Conservation (phyloP, 2,797 vertebrate species). For the Neostethus bicornis region DNA sequence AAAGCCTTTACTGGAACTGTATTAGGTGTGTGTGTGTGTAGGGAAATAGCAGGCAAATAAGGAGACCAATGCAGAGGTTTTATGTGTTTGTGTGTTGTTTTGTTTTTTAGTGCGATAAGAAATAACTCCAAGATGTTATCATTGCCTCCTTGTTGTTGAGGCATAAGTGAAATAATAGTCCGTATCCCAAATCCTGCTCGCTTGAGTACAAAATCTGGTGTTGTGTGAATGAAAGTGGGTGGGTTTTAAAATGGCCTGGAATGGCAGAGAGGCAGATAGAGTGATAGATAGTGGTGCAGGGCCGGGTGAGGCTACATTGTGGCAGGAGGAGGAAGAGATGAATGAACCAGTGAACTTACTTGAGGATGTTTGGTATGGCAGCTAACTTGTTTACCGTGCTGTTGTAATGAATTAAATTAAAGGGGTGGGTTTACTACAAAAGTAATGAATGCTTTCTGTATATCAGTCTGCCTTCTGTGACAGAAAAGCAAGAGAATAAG, state of each 20-base stretch:
- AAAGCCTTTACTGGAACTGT: conserved; percentile 62
- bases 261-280: conserved; percentile 67
- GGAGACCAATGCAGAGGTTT: conserved; percentile 50
- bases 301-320: conserved; percentile 56
- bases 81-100: conserved; percentile 32
- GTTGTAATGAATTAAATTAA: conserved; percentile 51
- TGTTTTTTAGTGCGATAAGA: conserved; percentile 58
- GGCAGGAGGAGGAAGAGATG: conserved; percentile 46
- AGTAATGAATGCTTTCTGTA: conserved; percentile 15
- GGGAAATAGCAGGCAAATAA: conserved; percentile 24
- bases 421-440: conserved; percentile 43
- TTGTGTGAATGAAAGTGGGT: conserved; percentile 82
- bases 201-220: conserved; percentile 76
- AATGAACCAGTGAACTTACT: conserved; percentile 65
- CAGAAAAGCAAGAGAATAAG: conserved; percentile 1
- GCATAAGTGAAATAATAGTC: conserved; percentile 56
- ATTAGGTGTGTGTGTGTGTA: conserved; percentile 4
- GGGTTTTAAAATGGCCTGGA: conserved; percentile 72
- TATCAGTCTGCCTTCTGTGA: conserved; percentile 17
- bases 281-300: conserved; percentile 67
- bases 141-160: conserved; percentile 52
- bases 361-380: conserved; percentile 57
- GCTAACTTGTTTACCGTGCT: conserved; percentile 43
- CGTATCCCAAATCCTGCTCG: conserved; percentile 22
- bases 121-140: conserved; percentile 59